phyloP scores from a whole-genome alignment of 1,140 invertebrate species.

The Octopus bimaculoides region DNA sequence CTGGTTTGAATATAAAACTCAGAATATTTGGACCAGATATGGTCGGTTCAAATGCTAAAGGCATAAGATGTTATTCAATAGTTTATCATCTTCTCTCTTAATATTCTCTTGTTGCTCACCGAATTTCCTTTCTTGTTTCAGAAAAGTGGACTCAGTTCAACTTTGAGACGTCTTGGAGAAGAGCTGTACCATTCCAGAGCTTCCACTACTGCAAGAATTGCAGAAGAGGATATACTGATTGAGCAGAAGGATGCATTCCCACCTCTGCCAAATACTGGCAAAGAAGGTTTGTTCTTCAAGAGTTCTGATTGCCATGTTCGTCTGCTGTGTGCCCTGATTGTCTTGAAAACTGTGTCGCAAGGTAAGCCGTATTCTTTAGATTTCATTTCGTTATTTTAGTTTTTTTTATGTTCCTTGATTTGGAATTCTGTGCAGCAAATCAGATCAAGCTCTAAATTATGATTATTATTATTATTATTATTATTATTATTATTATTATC shows the following conservation, averaged over 20 bases:
- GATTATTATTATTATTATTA: too few relatives aligned
- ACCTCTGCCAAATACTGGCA: not conserved
- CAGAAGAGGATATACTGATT: slow-evolving; percentile 20
- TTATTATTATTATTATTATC: too few relatives aligned
- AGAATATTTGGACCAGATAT: too few relatives aligned
- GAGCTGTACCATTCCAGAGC: slow-evolving; percentile 47
- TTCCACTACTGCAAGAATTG: slow-evolving; percentile 20
- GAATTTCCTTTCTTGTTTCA: slow-evolving; percentile 21
- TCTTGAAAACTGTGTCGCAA: slow-evolving; percentile 53
- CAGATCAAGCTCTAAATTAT: too few relatives aligned
- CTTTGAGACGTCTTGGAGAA: slow-evolving; percentile 52
- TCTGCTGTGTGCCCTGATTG: slow-evolving; percentile 48
- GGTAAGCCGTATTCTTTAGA: slow-evolving; percentile 30
- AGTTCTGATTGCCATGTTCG: slow-evolving; percentile 48
- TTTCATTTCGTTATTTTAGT: too few relatives aligned
- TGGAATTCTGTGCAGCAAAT: too few relatives aligned
- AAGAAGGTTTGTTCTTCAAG: slow-evolving; percentile 46
- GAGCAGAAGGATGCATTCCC: not conserved
- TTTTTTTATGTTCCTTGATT: too few relatives aligned
- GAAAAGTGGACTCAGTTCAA: slow-evolving; percentile 51
- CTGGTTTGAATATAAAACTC: too few relatives aligned
- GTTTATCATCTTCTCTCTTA: not conserved
- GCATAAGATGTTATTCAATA: not conserved
- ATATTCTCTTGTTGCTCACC: not conserved
- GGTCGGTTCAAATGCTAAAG: too few relatives aligned